Conservation (phyloP, 2,888 invertebrate species). For the Creontiades dilutus region DNA sequence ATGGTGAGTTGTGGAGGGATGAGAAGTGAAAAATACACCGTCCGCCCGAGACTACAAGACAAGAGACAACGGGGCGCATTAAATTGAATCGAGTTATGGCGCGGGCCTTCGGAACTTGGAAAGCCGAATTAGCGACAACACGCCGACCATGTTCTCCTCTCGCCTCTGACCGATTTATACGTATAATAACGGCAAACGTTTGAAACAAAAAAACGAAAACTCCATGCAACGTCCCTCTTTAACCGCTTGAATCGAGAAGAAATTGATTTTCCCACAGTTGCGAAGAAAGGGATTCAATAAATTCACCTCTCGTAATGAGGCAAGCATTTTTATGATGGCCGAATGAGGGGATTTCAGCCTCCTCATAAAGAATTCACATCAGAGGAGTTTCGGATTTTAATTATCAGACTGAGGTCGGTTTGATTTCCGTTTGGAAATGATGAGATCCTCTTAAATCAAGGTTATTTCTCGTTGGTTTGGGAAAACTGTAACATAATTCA, state of each 20-base stretch:
- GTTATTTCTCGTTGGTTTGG: too few species aligned
- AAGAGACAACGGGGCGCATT: constrained; percentile 54
- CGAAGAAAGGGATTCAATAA: not conserved
- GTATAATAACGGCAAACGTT: constrained; percentile 26
- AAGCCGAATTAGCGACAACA: constrained; percentile 49
- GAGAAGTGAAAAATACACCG: not conserved
- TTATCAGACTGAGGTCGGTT: too few species aligned
- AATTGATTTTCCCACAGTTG: not conserved
- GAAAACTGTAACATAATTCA: too few species aligned
- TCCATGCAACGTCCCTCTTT: not conserved
- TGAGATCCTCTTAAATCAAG: too few species aligned
- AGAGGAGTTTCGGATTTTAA: too few species aligned
- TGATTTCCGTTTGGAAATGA: too few species aligned
- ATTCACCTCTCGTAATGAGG: not conserved
- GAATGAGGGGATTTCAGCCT: not conserved
- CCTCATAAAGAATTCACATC: too few species aligned
- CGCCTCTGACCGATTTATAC: constrained; percentile 49
- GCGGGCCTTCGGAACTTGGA: not conserved
- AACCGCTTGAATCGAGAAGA: not conserved
- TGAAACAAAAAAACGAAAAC: constrained; percentile 4
- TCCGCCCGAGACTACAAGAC: constrained; percentile 29
- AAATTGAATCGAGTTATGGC: constrained; percentile 59
- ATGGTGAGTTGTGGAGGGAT: not conserved
- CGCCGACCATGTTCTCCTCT: constrained; percentile 39
- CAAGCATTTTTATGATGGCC: not conserved